Percentiles rank a stretch among this genome's conserved stretches.
These are phyloP conservation scores for Tipula confusa DNA, from an alignment of 2,888 invertebrate genomes.

Conservation along the genomic window DNA sequence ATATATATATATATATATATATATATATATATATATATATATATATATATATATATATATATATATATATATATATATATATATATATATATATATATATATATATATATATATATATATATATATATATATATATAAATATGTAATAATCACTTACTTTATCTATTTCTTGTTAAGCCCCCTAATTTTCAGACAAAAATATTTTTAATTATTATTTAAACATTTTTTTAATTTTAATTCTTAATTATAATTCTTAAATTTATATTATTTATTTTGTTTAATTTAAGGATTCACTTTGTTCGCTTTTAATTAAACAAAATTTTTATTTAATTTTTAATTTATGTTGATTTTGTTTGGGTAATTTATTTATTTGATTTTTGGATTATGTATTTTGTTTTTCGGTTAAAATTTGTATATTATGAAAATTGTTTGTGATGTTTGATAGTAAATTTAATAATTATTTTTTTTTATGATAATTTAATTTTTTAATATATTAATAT, in stretches of 20 bases:
- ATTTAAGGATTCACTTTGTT: constrained; percentile 25
- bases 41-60: too few species aligned
- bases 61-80: too few species aligned
- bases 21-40: too few species aligned
- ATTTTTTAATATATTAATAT: background rate
- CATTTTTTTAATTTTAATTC: background rate
- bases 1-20: too few species aligned
- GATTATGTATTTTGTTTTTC: background rate
- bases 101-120: background rate
- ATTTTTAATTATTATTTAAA: background rate
- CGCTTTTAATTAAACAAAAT: background rate
- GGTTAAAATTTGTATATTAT: background rate
- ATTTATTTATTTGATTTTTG: background rate
- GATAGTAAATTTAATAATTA: background rate
- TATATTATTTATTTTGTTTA: constrained; percentile 20
- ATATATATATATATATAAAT: background rate
- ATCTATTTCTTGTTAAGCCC: background rate
- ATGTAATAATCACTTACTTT: background rate
- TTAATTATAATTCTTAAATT: background rate
- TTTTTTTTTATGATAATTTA: background rate
- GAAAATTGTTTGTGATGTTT: constrained; percentile 15
- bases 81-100: background rate
- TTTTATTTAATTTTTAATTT: too few species aligned
- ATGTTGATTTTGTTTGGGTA: background rate
- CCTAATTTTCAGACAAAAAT: background rate